A percentile compares a stretch with the other conserved stretches of the same genome.
Evolutionary conservation across 2,888 invertebrate species (phyloP).

Genomic region (Galerucella calmariensis): DNA sequence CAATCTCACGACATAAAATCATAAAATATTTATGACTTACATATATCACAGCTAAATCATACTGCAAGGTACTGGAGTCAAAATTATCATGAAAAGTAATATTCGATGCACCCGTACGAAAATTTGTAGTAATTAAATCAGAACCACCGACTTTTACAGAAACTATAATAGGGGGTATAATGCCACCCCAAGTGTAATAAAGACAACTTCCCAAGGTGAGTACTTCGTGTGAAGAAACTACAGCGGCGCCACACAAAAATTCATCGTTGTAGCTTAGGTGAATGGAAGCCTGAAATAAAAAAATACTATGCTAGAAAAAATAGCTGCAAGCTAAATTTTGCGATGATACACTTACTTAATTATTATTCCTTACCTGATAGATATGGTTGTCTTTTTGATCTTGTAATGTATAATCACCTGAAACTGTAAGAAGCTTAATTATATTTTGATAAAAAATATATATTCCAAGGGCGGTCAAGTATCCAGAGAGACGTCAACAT

Average conservation of each 20-base stretch:
- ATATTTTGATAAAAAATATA: neutral
- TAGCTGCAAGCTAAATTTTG: no score
- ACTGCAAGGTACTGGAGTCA: conserved; percentile 30
- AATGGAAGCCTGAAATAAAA: conserved; percentile 39
- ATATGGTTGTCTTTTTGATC: conserved; percentile 4
- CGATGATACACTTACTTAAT: no score
- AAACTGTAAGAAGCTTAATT: conserved; percentile 16
- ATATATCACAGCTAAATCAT: conserved; percentile 40
- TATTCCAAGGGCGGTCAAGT: neutral
- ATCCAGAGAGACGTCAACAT: no score
- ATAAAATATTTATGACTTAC: conserved; percentile 20
- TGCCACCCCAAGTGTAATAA: conserved; percentile 44
- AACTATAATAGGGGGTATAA: conserved; percentile 41
- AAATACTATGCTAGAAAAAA: neutral
- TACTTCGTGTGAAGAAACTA: conserved; percentile 35
- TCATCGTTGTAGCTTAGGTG: conserved; percentile 37
- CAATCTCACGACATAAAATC: no score
- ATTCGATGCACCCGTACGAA: conserved; percentile 24
- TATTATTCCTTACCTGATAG: conserved; percentile 21
- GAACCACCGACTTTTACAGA: conserved; percentile 37
- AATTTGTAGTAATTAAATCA: conserved; percentile 21
- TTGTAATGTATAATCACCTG: conserved; percentile 3
- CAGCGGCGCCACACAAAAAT: conserved; percentile 41
- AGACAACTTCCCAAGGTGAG: conserved; percentile 41
- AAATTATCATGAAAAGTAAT: conserved; percentile 39